Evolutionary conservation across 2,113 vertebrate genomes (phyloP).

Genomic region (Pandion haliaetus): DNA sequence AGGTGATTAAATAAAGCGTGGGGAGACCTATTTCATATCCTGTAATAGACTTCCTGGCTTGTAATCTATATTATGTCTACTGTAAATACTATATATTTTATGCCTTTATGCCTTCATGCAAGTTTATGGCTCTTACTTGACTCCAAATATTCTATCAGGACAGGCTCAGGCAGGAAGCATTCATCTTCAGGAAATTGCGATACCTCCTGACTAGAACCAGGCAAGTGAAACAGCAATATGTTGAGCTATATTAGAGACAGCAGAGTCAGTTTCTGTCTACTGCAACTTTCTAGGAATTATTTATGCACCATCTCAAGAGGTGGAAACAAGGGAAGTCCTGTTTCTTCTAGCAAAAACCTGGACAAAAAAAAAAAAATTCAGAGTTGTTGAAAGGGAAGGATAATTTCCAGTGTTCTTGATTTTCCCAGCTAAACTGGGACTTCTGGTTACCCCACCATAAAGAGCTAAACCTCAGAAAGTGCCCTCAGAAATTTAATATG

Average conservation of each 20-base stretch:
- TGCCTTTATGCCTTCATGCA: background rate
- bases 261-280: background rate
- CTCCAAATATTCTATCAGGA: background rate
- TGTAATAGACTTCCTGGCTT: background rate
- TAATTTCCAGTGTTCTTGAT: background rate
- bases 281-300: background rate
- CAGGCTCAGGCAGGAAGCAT: background rate
- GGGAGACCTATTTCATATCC: background rate
- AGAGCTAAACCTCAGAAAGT: background rate
- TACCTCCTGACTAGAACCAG: rapidly evolving
- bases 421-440: background rate
- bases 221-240: background rate
- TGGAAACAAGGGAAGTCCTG: background rate
- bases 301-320: background rate
- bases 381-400: background rate
- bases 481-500: background rate
- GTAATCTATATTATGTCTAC: background rate
- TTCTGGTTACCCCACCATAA: background rate
- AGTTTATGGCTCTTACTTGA: background rate
- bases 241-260: background rate
- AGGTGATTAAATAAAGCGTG: background rate
- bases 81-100: background rate
- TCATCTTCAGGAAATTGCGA: background rate
- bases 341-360: background rate
- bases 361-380: background rate